These are phyloP conservation scores for Tenodera sinensis DNA, from an alignment of 2,888 invertebrate species.

Conservation along the genomic window DNA sequence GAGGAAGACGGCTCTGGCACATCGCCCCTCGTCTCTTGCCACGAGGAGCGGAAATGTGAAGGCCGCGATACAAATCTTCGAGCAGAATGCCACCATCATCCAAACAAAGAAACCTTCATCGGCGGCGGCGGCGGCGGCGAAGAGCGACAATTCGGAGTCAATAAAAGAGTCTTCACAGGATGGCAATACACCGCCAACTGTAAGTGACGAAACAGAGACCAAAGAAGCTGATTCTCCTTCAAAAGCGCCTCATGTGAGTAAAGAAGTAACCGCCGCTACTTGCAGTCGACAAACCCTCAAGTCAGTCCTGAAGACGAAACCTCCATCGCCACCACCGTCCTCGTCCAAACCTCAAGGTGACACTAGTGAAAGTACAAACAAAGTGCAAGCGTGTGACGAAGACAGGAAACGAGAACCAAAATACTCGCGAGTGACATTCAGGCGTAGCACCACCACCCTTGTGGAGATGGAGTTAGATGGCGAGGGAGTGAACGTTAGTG, in stretches of 20 bases:
- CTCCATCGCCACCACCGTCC: neutral
- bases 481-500: neutral
- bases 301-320: neutral
- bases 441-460: neutral
- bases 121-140: too few species aligned
- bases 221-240: neutral
- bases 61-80: constrained; percentile 44
- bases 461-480: constrained; percentile 2
- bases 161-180: neutral
- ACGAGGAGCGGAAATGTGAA: constrained; percentile 37
- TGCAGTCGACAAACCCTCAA: neutral
- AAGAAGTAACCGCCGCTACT: neutral
- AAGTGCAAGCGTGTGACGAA: neutral
- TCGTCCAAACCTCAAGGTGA: neutral
- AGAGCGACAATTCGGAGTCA: neutral
- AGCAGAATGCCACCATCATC: constrained; percentile 36
- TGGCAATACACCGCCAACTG: too few species aligned
- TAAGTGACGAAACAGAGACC: neutral
- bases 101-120: neutral
- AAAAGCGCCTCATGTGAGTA: neutral
- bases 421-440: constrained; percentile 6
- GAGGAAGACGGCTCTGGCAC: neutral
- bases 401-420: constrained; percentile 1
- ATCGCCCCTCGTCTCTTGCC: neutral
- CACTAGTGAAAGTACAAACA: neutral